A percentile compares a stretch with the other conserved stretches of the same genome.
phyloP scores from a whole-genome alignment of 2,797 vertebrate species.

The Cyprinodon diabolis region DNA sequence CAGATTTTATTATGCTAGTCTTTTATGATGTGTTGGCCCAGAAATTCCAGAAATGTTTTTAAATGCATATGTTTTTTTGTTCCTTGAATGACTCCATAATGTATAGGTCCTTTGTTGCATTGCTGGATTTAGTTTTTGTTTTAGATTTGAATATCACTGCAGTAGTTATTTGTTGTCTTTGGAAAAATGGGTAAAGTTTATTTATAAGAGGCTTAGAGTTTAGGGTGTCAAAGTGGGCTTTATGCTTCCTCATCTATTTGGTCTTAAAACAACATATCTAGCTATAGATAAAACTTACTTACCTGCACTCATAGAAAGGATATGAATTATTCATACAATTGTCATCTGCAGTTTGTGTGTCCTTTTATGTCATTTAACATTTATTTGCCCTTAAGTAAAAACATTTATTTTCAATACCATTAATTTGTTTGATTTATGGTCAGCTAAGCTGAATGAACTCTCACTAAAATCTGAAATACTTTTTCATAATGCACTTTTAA shows the following conservation, averaged over 20 bases:
- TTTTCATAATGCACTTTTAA: background rate
- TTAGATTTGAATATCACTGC: constrained; percentile 52
- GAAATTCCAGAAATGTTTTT: constrained; percentile 44
- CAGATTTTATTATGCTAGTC: constrained; percentile 69
- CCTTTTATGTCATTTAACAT: background rate
- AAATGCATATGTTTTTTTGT: constrained; percentile 43
- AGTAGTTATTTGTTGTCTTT: constrained; percentile 54
- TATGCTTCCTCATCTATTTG: constrained; percentile 8
- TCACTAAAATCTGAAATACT: background rate
- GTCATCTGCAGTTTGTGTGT: background rate
- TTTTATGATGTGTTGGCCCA: constrained; percentile 69
- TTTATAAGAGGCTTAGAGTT: constrained; percentile 57
- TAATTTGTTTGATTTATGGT: background rate
- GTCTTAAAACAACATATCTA: background rate
- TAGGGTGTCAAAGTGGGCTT: constrained; percentile 18
- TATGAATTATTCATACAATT: background rate
- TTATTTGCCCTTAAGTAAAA: too few species aligned
- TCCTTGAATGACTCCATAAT: constrained; percentile 53
- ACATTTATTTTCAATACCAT: background rate
- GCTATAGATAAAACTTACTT: background rate
- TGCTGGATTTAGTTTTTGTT: constrained; percentile 44
- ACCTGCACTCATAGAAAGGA: background rate
- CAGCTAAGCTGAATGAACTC: background rate
- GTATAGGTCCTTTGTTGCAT: constrained; percentile 61
- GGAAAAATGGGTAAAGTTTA: constrained; percentile 45